phyloP scores from a whole-genome alignment of 2,888 invertebrate genomes.

The Hirtodrosophila confusa region DNA sequence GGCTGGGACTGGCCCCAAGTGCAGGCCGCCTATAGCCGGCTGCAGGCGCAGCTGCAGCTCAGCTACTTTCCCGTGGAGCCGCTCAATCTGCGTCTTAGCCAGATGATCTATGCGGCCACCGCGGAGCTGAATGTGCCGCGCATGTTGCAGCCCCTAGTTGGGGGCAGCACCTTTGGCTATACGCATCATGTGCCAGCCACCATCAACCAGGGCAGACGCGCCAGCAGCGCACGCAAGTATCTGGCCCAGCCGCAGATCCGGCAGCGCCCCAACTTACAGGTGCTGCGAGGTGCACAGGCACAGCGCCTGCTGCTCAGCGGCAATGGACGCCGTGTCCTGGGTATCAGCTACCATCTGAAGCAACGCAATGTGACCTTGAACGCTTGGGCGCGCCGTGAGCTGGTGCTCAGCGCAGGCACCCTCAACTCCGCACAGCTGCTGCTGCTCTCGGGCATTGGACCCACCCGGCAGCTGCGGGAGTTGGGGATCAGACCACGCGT shows the following conservation, averaged over 20 bases:
- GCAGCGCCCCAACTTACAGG: slow-evolving; percentile 63
- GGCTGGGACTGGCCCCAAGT: slow-evolving; percentile 86
- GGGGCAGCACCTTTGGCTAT: slow-evolving; percentile 85
- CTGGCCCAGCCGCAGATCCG: slow-evolving; percentile 78
- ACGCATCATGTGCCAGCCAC: slow-evolving; percentile 86
- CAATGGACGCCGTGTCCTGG: slow-evolving; percentile 24
- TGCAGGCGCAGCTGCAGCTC: slow-evolving; percentile 84
- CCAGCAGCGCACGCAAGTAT: slow-evolving; percentile 86
- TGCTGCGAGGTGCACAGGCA: slow-evolving; percentile 64
- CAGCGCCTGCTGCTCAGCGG: slow-evolving; percentile 37
- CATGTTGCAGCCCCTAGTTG: slow-evolving; percentile 87
- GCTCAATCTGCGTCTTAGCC: slow-evolving; percentile 81
- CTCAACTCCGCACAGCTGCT: slow-evolving; percentile 83
- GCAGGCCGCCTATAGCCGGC: slow-evolving; percentile 84
- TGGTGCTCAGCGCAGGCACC: slow-evolving; percentile 54
- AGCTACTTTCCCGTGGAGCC: slow-evolving; percentile 65
- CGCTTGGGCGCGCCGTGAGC: slow-evolving; percentile 38
- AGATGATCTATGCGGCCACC: slow-evolving; percentile 86
- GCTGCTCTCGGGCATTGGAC: slow-evolving; percentile 71
- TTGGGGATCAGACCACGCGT: slow-evolving; percentile 43
- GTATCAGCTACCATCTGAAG: slow-evolving; percentile 51
- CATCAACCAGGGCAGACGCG: slow-evolving; percentile 85
- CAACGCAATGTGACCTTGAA: slow-evolving; percentile 22
- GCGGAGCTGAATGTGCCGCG: slow-evolving; percentile 87
- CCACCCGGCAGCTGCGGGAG: slow-evolving; percentile 15